These are phyloP conservation scores for Chelonia mydas DNA, from an alignment of 2,797 vertebrate genomes.

Conservation along the genomic window DNA sequence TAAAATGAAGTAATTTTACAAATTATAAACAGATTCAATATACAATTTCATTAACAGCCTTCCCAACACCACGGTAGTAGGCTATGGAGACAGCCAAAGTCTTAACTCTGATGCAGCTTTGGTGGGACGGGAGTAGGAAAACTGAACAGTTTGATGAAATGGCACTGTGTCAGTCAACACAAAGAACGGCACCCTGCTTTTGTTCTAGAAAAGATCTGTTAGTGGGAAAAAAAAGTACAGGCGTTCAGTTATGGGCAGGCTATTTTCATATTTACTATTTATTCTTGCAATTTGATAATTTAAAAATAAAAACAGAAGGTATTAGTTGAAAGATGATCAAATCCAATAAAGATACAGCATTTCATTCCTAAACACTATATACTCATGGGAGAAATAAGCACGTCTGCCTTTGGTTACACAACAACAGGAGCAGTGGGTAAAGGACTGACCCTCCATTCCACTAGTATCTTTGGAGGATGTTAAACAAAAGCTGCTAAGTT, in stretches of 20 bases:
- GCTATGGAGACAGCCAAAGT: not conserved
- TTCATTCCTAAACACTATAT: not conserved
- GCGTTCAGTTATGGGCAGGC: not conserved
- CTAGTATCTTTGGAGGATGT: not conserved
- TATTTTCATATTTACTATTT: not conserved
- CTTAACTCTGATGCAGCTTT: not conserved
- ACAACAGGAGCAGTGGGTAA: not conserved
- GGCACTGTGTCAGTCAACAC: not conserved
- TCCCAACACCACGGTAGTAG: not conserved
- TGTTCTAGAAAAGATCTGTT: not conserved
- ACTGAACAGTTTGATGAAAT: not conserved
- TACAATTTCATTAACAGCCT: not conserved
- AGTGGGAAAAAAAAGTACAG: not conserved
- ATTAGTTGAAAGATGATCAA: not conserved
- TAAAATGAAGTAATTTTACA: not conserved
- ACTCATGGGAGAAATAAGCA: not conserved
- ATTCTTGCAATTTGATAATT: not conserved
- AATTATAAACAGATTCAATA: not conserved
- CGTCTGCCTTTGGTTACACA: not conserved
- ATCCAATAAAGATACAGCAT: not conserved
- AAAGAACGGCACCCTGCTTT: not conserved
- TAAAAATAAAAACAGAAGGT: not conserved
- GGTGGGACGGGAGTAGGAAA: not conserved
- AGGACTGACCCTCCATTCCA: not conserved
- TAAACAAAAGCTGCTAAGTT: not conserved